Evolutionary conservation across 2,888 invertebrate species (phyloP).

Genomic region (Synergus laeviventris): DNA sequence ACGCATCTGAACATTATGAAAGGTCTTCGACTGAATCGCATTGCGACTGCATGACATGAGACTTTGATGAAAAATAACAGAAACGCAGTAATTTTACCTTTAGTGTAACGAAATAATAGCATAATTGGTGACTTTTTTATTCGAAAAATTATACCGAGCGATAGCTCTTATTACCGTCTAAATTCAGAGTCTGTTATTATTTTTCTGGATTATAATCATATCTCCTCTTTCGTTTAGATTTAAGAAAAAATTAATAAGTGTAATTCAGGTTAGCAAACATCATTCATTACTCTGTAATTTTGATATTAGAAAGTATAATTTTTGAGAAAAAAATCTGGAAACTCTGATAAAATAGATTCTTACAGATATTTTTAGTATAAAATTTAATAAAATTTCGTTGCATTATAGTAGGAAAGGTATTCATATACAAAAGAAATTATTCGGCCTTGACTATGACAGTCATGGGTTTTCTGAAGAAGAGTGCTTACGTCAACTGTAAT

Average conservation of each 20-base stretch:
- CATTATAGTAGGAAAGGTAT: neutral
- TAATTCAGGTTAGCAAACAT: too few relatives aligned
- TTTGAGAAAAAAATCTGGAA: too few relatives aligned
- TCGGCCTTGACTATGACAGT: constrained; percentile 11
- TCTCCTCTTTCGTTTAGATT: neutral
- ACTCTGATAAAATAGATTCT: neutral
- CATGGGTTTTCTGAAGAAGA: neutral
- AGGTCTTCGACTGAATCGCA: constrained; percentile 33
- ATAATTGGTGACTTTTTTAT: neutral
- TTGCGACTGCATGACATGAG: neutral
- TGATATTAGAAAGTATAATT: too few relatives aligned
- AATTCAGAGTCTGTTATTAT: too few relatives aligned
- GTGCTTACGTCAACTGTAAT: constrained; percentile 12
- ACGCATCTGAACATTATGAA: constrained; percentile 45
- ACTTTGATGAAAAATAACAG: neutral
- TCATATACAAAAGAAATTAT: neutral
- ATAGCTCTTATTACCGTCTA: too few relatives aligned
- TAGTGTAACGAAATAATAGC: neutral
- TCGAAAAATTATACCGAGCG: neutral
- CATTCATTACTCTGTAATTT: too few relatives aligned
- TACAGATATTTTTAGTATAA: neutral
- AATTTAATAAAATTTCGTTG: too few relatives aligned
- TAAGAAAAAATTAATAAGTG: too few relatives aligned
- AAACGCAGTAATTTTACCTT: neutral
- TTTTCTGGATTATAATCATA: neutral